These are phyloP conservation scores for Ophiodon elongatus DNA, from an alignment of 2,113 vertebrate genomes.

Conservation along the genomic window DNA sequence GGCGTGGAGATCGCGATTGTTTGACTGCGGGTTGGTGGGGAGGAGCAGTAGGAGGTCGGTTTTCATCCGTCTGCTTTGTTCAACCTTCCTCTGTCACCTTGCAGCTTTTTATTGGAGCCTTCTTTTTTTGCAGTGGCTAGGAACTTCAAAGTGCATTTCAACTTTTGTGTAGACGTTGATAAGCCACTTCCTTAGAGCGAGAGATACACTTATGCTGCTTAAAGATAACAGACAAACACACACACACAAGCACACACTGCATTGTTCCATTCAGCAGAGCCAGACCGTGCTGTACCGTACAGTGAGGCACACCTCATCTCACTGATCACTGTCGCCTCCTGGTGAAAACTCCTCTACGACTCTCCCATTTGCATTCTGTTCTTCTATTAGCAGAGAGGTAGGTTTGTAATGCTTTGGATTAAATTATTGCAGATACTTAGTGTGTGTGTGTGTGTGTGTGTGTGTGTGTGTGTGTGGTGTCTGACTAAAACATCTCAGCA, in stretches of 20 bases:
- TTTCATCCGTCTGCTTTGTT: conserved; percentile 67
- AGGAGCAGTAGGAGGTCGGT: conserved; percentile 60
- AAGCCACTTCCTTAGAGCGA: conserved; percentile 66
- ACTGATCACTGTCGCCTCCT: conserved; percentile 28
- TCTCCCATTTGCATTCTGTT: conserved; percentile 33
- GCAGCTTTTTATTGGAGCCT: conserved; percentile 55
- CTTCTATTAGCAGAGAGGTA: not conserved
- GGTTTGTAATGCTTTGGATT: conserved; percentile 10
- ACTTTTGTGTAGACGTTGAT: conserved; percentile 64
- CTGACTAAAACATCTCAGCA: not conserved
- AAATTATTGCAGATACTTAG: not conserved
- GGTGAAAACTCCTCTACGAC: conserved; percentile 22
- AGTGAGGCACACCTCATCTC: conserved; percentile 5
- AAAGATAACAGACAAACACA: conserved; percentile 52
- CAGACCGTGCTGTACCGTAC: conserved; percentile 28
- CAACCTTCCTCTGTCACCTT: conserved; percentile 79
- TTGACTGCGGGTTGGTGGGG: conserved; percentile 69
- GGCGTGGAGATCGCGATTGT: conserved; percentile 76
- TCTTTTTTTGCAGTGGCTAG: conserved; percentile 18
- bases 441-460: no score
- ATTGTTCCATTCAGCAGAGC: conserved; percentile 49
- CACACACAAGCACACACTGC: conserved; percentile 7
- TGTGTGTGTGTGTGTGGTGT: no score
- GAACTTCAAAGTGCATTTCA: conserved; percentile 73
- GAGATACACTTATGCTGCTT: conserved; percentile 49